These are phyloP conservation scores for Mus spicilegus DNA, from an alignment of 2,113 vertebrate genomes.

Conservation along the genomic window DNA sequence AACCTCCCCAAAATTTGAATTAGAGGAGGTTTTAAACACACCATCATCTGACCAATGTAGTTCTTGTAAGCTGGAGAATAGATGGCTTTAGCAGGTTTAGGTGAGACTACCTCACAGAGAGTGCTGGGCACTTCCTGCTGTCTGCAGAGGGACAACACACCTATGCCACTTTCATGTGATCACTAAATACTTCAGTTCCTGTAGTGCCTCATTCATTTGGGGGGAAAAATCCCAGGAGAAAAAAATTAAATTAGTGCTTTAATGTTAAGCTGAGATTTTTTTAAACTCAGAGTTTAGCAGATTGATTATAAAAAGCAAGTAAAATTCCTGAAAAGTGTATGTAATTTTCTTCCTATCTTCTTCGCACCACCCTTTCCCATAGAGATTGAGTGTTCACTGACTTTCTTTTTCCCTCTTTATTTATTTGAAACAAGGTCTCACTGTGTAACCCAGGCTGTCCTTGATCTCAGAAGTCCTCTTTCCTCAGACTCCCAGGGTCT, in stretches of 20 bases:
- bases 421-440: background rate
- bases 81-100: background rate
- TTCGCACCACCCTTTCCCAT: background rate
- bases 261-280: background rate
- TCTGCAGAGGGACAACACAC: background rate
- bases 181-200: background rate
- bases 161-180: background rate
- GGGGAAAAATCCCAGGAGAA: background rate
- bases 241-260: background rate
- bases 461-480: background rate
- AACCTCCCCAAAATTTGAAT: background rate
- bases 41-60: background rate
- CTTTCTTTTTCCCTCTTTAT: background rate
- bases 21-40: background rate
- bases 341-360: background rate
- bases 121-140: background rate
- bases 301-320: background rate
- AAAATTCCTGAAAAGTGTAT: slow-evolving; percentile 8
- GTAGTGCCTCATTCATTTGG: background rate
- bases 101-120: background rate
- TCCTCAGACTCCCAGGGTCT: background rate
- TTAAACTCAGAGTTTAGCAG: background rate
- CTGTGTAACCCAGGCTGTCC: background rate
- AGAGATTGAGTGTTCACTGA: background rate
- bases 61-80: background rate